Evolutionary conservation across 2,888 invertebrate species (phyloP).

Genomic region (Lymantria monacha): DNA sequence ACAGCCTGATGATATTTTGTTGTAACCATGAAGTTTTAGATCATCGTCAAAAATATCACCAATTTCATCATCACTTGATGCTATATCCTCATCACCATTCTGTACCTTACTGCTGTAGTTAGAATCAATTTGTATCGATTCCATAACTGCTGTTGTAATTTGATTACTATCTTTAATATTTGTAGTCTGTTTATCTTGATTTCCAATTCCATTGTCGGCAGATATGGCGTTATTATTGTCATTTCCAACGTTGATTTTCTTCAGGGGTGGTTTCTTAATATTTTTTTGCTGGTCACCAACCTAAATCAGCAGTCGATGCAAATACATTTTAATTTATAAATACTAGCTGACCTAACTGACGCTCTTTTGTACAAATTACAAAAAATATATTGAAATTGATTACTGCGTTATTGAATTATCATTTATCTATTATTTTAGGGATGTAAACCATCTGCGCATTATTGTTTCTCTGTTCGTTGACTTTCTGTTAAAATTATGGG

Average conservation of each 20-base stretch:
- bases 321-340: not conserved
- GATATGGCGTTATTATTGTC: conserved; percentile 13
- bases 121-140: conserved; percentile 10
- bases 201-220: not conserved
- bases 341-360: no score
- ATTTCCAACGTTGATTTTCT: conserved; percentile 20
- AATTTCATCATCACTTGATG: conserved; percentile 19
- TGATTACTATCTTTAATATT: conserved; percentile 12
- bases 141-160: conserved; percentile 1
- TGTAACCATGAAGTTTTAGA: conserved; percentile 59
- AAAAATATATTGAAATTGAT: no score
- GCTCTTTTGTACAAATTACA: no score
- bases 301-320: not conserved
- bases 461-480: no score
- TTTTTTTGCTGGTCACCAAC: not conserved
- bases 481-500: no score
- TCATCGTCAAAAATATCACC: conserved; percentile 33
- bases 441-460: no score
- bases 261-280: not conserved
- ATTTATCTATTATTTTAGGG: no score
- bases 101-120: not conserved
- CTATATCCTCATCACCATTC: conserved; percentile 10
- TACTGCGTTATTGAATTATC: no score
- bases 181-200: not conserved
- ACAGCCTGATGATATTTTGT: conserved; percentile 61